Percentiles rank a stretch among this genome's conserved stretches.
These are phyloP conservation scores for Adelosebastes latens DNA, from an alignment of 2,797 vertebrate genomes.

Conservation along the genomic window DNA sequence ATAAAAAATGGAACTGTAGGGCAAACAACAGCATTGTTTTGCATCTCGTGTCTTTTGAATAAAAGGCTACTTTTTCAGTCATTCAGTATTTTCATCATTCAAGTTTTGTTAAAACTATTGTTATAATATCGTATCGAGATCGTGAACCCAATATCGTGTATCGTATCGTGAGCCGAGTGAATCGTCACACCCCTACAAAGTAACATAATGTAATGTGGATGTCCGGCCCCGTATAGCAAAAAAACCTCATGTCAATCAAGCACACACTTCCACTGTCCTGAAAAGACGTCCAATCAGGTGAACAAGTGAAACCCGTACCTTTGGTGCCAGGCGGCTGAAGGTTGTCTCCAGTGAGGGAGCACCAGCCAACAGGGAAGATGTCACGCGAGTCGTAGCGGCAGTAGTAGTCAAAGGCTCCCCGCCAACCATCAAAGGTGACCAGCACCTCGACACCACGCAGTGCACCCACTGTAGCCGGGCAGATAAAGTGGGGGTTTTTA, in stretches of 20 bases:
- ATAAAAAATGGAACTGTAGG: too few species aligned
- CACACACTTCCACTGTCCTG: neutral
- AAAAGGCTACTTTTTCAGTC: too few species aligned
- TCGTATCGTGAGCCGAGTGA: too few species aligned
- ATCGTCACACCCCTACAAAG: too few species aligned
- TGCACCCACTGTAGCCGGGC: conserved; percentile 96
- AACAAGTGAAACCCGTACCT: conserved; percentile 79
- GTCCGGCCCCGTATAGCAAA: neutral
- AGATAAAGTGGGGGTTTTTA: conserved; percentile 99
- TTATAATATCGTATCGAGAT: too few species aligned
- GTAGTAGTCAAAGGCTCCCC: conserved; percentile 99
- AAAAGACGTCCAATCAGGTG: neutral
- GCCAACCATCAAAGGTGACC: conserved; percentile 99
- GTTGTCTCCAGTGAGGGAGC: conserved; percentile 96
- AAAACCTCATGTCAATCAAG: neutral
- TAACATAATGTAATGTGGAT: neutral
- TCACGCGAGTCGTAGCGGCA: conserved; percentile 98
- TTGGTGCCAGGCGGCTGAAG: conserved; percentile 97
- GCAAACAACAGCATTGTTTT: too few species aligned
- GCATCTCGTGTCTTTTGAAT: too few species aligned
- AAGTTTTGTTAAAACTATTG: too few species aligned
- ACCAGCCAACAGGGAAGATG: conserved; percentile 99
- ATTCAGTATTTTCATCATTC: too few species aligned
- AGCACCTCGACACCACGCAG: conserved; percentile 96
- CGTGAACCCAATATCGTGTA: too few species aligned